Evolutionary conservation across 2,113 vertebrate species (phyloP), one percentile per base, ranked within the genome.

Genomic region (Lanius collurio): DNA sequence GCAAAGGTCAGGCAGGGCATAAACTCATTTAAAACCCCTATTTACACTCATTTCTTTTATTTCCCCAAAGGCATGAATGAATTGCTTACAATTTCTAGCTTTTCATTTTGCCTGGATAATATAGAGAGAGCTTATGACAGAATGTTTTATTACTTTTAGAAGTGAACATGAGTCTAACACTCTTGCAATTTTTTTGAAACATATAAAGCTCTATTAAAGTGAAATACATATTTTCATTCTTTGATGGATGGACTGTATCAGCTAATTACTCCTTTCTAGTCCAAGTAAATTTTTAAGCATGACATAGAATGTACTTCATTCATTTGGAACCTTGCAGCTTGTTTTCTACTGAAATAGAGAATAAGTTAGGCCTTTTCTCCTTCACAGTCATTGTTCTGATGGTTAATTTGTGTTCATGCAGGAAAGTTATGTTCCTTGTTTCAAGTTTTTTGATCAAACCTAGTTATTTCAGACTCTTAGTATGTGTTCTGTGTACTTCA

Each of bases 21-120:
- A 64, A 64, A 44, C 68, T 93, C 33, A 77, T 96, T 88, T 77
- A 27, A 93, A 92, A 65, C 44, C 12, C 7, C 23, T 92, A 53
- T 83, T 92, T 83, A 76, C 30, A 30, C 69, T 77, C 2, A 44
- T 80, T 80, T 65, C 9, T 87, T 94, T 65, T 92, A 88, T 88
- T 94, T 95, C 50, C 76, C 88, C 47, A 78, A 39, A 86, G 85
- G 37, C 42, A 90, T 35, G 68, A 86, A 90, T 59, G 71, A 94
- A 89, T 70, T 83, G 33, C 35, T 63, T 67, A 59, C 21, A 83
- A 59, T 52, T 73, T 93, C 67, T 62, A 57, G 19, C 68, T 77
- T 93, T 92, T 93, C 18, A 77, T 90, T 94, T 78, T 77, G 9
- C 41, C 35, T 62, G 41, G 80, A 57, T 90, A 90, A 90, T 88